Evolutionary conservation across 2,113 vertebrate species (phyloP).

Genomic region (Chiloscyllium plagiosum): DNA sequence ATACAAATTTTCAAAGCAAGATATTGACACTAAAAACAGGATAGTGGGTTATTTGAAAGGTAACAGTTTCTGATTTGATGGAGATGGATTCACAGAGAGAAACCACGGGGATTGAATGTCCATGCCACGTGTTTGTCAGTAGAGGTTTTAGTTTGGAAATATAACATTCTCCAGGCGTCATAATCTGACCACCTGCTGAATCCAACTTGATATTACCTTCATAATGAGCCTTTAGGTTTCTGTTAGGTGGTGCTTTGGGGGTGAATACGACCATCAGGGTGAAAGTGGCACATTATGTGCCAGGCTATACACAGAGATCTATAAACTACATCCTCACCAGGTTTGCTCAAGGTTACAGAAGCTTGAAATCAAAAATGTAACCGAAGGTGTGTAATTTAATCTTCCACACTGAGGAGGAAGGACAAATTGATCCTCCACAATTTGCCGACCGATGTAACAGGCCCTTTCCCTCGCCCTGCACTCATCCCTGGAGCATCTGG

Average conservation of each 20-base stretch:
- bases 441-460: no score
- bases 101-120: not conserved
- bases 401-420: not conserved
- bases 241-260: no score
- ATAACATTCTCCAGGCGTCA: not conserved
- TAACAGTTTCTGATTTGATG: not conserved
- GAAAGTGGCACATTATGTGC: not conserved
- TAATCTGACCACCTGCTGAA: not conserved
- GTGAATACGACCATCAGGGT: not conserved
- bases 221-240: not conserved
- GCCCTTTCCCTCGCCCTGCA: no score
- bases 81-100: not conserved
- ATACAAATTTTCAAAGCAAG: not conserved
- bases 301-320: not conserved
- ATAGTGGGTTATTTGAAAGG: not conserved
- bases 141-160: not conserved
- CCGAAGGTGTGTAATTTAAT: not conserved
- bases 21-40: not conserved
- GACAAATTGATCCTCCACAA: not conserved
- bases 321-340: not conserved
- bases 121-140: not conserved
- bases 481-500: no score
- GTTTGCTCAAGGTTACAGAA: not conserved
- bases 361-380: not conserved
- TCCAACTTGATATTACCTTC: not conserved